phyloP scores from a whole-genome alignment of 2,797 vertebrate genomes.

The Pelobates cultripes region DNA sequence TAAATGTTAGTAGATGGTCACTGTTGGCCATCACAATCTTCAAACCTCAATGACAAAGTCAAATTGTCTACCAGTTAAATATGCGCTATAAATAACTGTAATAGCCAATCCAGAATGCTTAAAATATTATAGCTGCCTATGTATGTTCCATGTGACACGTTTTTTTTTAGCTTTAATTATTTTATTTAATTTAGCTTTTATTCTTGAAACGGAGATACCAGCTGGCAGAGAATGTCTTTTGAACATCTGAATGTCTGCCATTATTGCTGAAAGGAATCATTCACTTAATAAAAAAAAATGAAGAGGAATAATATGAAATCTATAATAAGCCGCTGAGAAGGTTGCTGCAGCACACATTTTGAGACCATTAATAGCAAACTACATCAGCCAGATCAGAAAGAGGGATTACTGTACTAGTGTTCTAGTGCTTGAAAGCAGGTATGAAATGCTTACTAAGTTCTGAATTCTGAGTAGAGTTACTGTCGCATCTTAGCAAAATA shows the following conservation, averaged over 20 bases:
- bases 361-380: constrained; percentile 46
- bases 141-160: too few species aligned
- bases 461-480: constrained; percentile 46
- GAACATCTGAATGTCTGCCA: constrained; percentile 41
- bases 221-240: constrained; percentile 46
- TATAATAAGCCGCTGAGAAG: constrained; percentile 44
- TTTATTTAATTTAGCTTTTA: too few species aligned
- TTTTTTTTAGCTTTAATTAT: too few species aligned
- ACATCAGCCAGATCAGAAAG: constrained; percentile 30
- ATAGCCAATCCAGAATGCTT: too few species aligned
- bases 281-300: constrained; percentile 51
- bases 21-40: too few species aligned
- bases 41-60: too few species aligned
- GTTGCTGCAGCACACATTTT: constrained; percentile 36
- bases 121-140: too few species aligned
- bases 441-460: constrained; percentile 44
- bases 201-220: too few species aligned
- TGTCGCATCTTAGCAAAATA: constrained; percentile 46
- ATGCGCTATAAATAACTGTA: too few species aligned
- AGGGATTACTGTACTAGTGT: constrained; percentile 42
- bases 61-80: too few species aligned
- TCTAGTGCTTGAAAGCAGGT: constrained; percentile 38
- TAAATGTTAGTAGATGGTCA: too few species aligned
- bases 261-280: constrained; percentile 38
- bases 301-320: constrained; percentile 40